Evolutionary conservation across 2,113 vertebrate genomes (phyloP).

Genomic region (Saiga tatarica): DNA sequence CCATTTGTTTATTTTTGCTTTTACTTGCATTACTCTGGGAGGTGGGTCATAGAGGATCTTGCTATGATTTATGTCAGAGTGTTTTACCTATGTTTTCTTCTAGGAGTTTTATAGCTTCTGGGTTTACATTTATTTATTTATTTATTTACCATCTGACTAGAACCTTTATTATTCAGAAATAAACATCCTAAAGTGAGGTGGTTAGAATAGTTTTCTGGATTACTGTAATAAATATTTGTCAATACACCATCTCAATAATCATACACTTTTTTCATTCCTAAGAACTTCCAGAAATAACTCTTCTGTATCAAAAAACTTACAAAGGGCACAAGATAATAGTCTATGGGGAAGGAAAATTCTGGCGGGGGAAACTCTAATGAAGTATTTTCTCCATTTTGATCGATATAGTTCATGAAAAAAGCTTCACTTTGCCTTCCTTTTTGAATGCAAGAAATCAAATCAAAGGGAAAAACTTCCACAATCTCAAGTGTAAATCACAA

Average conservation of each 20-base stretch:
- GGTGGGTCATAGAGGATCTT: too few species aligned
- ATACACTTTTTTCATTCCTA: background rate
- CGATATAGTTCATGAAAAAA: background rate
- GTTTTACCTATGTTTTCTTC: too few species aligned
- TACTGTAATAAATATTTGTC: constrained; percentile 21
- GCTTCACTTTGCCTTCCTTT: background rate
- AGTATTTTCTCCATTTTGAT: background rate
- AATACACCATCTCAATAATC: constrained; percentile 28
- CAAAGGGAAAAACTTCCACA: constrained; percentile 19
- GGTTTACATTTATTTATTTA: too few species aligned
- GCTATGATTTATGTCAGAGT: too few species aligned
- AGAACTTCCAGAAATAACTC: constrained; percentile 29
- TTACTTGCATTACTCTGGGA: too few species aligned
- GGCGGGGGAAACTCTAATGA: background rate
- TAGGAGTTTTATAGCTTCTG: too few species aligned
- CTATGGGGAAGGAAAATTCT: background rate
- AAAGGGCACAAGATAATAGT: background rate
- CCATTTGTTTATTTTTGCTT: too few species aligned
- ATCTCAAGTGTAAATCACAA: background rate
- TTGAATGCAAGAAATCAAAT: background rate
- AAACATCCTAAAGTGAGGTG: constrained; percentile 32
- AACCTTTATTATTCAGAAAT: constrained; percentile 77
- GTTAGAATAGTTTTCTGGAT: constrained; percentile 40
- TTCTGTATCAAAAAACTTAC: constrained; percentile 30
- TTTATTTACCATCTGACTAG: constrained; percentile 22